A percentile compares a stretch with the other conserved stretches of the same genome.
phyloP scores from a whole-genome alignment of 2,113 vertebrate genomes.

The Nansenia antarctica region DNA sequence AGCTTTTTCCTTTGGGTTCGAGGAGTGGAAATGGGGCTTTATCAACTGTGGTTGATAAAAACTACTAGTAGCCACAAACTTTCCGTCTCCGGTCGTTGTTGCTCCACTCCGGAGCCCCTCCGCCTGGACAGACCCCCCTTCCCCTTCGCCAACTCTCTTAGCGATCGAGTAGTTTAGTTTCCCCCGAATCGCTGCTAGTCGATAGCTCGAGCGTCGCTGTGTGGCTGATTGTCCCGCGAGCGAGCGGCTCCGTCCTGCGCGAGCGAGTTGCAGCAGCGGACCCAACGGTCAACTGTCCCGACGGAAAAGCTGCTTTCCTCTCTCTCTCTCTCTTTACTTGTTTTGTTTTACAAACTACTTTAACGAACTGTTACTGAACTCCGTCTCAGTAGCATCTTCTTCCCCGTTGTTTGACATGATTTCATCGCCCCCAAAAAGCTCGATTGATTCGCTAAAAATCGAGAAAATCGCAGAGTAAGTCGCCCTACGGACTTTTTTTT shows the following conservation, averaged over 20 bases:
- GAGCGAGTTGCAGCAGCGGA: constrained; percentile 43
- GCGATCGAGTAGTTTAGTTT: constrained; percentile 10
- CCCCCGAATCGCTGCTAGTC: constrained; percentile 7
- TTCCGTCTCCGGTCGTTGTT: constrained; percentile 40
- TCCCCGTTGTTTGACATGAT: constrained; percentile 62
- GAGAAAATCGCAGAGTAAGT: constrained; percentile 34
- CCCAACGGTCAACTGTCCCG: constrained; percentile 47
- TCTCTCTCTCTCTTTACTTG: constrained; percentile 19
- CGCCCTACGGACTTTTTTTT: constrained; percentile 63
- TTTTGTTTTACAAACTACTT: too few relatives aligned
- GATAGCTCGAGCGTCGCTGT: too few relatives aligned
- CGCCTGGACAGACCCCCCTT: neutral
- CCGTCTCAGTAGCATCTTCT: constrained; percentile 67
- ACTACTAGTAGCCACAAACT: too few relatives aligned
- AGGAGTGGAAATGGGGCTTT: constrained; percentile 30
- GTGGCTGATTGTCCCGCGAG: constrained; percentile 28
- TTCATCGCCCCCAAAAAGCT: constrained; percentile 34
- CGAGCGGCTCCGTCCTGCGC: constrained; percentile 16
- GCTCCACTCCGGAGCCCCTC: neutral
- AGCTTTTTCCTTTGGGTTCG: constrained; percentile 49
- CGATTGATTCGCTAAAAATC: too few relatives aligned
- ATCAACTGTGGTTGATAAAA: too few relatives aligned
- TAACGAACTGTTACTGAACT: constrained; percentile 54
- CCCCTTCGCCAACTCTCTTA: constrained; percentile 21
- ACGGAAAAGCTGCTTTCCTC: constrained; percentile 7